Evolutionary conservation across 2,888 invertebrate species (phyloP).

Genomic region (Yponomeuta plumbellus): DNA sequence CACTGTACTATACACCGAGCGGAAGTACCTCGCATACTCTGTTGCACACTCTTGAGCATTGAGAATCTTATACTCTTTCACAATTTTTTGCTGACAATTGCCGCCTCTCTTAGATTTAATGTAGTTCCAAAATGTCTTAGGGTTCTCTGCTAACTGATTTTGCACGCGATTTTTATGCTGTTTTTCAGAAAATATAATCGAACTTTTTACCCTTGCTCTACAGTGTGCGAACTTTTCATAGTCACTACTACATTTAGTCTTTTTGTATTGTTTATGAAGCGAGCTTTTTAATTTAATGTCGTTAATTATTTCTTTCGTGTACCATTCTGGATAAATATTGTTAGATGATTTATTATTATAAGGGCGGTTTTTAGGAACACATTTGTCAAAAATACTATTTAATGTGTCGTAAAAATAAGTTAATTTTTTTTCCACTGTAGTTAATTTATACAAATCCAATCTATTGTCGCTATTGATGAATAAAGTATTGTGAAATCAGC

Average conservation of each 20-base stretch:
- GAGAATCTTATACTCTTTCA: constrained; percentile 3
- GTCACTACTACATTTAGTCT: constrained; percentile 10
- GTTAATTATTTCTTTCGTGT: constrained; percentile 23
- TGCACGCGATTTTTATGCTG: constrained; percentile 17
- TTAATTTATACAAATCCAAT: constrained; percentile 3
- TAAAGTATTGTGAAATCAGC: constrained; percentile 10
- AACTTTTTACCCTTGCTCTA: constrained; percentile 18
- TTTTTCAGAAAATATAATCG: constrained; percentile 16
- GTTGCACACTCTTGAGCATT: constrained; percentile 1
- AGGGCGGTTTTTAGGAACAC: constrained; percentile 21
- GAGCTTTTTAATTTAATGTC: constrained; percentile 21
- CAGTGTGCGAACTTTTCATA: constrained; percentile 19
- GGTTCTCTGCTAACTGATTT: constrained; percentile 20
- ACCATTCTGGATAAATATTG: constrained; percentile 25
- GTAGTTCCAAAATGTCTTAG: constrained; percentile 23
- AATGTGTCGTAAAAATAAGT: constrained; percentile 20
- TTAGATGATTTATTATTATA: constrained; percentile 3
- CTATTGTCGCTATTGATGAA: neutral
- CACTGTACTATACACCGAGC: constrained; percentile 10
- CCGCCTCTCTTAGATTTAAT: constrained; percentile 15
- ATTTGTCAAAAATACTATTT: constrained; percentile 18
- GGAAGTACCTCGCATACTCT: constrained; percentile 15
- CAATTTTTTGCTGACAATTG: neutral
- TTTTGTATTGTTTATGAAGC: constrained; percentile 23
- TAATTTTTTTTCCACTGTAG: neutral